Evolutionary conservation across 2,113 vertebrate genomes (phyloP).

Genomic region (Ochotona princeps): DNA sequence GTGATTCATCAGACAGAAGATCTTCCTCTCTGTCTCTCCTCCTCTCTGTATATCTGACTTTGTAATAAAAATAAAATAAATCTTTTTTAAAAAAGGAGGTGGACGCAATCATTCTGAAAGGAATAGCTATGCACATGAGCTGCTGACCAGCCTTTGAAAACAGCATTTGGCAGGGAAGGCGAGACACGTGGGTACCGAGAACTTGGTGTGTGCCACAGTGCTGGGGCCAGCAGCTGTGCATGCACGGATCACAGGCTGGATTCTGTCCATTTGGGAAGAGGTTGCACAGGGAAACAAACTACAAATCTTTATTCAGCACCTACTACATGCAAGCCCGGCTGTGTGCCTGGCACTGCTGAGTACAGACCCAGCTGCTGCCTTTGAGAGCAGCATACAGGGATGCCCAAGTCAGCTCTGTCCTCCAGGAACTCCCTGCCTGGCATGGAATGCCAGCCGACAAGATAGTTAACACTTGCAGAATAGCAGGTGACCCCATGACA

Average conservation of each 20-base stretch:
- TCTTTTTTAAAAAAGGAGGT: slow-evolving; percentile 71
- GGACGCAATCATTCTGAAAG: slow-evolving; percentile 69
- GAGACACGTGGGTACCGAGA: slow-evolving; percentile 20
- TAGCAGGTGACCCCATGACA: background rate
- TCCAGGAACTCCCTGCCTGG: background rate
- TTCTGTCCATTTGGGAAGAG: background rate
- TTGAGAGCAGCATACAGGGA: background rate
- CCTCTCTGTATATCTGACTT: too few species aligned
- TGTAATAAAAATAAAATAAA: too few species aligned
- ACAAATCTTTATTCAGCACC: background rate
- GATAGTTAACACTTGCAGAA: background rate
- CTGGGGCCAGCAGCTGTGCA: background rate
- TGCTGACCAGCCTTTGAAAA: slow-evolving; percentile 57
- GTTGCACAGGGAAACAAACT: background rate
- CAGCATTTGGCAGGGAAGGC: background rate
- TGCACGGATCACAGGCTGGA: background rate
- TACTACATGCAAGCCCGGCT: background rate
- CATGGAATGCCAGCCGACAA: background rate
- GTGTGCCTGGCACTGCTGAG: background rate
- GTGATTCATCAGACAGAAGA: too few species aligned
- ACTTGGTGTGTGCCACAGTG: background rate
- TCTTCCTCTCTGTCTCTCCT: too few species aligned
- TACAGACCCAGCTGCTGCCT: background rate
- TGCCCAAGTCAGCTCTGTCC: background rate
- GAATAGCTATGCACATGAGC: slow-evolving; percentile 59